Base-by-base conservation (phyloP, 2,113 vertebrate genomes). In the Euleptes europaea region DNA sequence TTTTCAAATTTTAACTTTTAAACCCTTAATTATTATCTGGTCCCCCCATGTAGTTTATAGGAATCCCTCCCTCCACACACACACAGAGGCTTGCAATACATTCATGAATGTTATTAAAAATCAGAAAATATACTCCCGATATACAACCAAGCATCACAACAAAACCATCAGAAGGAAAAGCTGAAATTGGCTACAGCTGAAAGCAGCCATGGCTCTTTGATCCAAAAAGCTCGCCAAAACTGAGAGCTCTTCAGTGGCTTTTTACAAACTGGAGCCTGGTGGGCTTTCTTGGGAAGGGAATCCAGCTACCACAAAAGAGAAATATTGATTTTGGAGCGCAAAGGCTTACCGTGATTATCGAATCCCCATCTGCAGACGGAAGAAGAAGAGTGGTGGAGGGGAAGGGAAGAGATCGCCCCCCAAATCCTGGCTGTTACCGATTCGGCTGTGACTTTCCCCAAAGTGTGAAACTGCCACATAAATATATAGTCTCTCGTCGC, bases 291-390 rank as follows among this genome's bases (percentile, higher is more conserved):
- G 57, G 44, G 47, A 14, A 38, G 8, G 33, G 49, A 69, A n/a
- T 35, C 19, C 3, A 86, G 73, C 28, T 80, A 66, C 83, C 71
- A 31, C 72, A 79, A 49, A 44, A 71, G n/a, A 74, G 12, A 67
- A 28, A 38, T 10, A 49, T 5, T 31, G 4, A 26, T 60, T 31
- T 60, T 19, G 35, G 1, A 11, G 1, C 13, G 2, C 21, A 82
- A 82, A 80, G 19, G 87, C 94, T 92, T 84, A 95, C 94, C 94
- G 83, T 3, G 69, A 63, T 93, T 88, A 94, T 4, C 11, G 60
- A 83, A 71, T 80, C 31, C 72, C 84, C 92, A 92, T 92, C 74
- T 26, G 51, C 31, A 17, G 67, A 49, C 5, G 2, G 0, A 38
- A 31, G 1, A 0, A 23, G 84, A 54, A 5, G 73, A 51, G 79